A percentile compares a stretch with the other conserved stretches of the same genome.
These are phyloP conservation scores for Dicentrarchus labrax DNA, from an alignment of 2,113 vertebrate genomes.

Conservation along the genomic window DNA sequence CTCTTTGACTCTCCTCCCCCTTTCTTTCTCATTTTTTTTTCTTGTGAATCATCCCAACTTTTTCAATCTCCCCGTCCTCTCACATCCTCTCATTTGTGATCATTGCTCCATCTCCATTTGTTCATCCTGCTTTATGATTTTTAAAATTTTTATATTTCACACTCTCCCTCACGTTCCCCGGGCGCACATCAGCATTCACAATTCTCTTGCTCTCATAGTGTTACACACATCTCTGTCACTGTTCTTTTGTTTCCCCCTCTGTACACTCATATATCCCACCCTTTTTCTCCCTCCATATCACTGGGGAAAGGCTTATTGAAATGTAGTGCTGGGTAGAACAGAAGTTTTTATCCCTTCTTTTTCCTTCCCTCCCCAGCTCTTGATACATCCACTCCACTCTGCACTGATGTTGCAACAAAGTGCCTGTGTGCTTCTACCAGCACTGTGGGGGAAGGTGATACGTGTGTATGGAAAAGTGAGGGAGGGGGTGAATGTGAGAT, in stretches of 20 bases:
- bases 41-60: conserved; percentile 34
- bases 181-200: conserved; percentile 20
- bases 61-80: conserved; percentile 34
- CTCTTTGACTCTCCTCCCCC: conserved; percentile 18
- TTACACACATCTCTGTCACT: conserved; percentile 41
- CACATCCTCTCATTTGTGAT: conserved; percentile 52
- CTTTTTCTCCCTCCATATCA: conserved; percentile 38
- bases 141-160: conserved; percentile 34
- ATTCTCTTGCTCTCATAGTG: conserved; percentile 38
- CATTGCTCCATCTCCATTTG: conserved; percentile 49
- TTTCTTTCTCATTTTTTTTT: background rate
- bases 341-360: conserved; percentile 53
- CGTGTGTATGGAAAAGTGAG: conserved; percentile 1
- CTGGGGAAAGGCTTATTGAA: conserved; percentile 64
- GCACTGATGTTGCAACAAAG: conserved; percentile 65
- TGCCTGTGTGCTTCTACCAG: conserved; percentile 55
- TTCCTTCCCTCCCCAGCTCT: conserved; percentile 36
- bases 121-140: conserved; percentile 48
- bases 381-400: conserved; percentile 43
- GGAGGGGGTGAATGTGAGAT: conserved; percentile 5
- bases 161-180: conserved; percentile 46
- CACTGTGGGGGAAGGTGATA: conserved; percentile 36
- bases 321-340: conserved; percentile 57
- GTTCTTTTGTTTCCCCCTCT: conserved; percentile 38
- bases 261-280: conserved; percentile 14